Evolutionary conservation across 2,797 vertebrate genomes (phyloP), one percentile per base, ranked within the genome.

Genomic region (Chloroceryle amazona): DNA sequence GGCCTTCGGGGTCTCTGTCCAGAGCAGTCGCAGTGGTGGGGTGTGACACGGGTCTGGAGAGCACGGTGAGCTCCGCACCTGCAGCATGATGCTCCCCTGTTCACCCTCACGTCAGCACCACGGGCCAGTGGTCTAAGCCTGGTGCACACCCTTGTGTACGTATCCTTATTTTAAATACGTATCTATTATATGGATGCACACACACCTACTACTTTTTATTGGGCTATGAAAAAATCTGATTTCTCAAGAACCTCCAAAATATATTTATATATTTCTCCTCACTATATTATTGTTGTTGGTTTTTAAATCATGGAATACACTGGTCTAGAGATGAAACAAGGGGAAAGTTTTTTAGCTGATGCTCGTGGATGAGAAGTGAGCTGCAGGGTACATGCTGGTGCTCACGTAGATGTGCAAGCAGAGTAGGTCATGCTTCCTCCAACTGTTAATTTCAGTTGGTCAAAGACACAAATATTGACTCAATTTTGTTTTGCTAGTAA

Each of bases 351-450:
- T 41, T 21, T 3, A 52, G 65, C 42, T 47, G 33, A 17, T 9
- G 65, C 19, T 71, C 11, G 4, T 0, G 31, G 75, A 0, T 52
- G 29, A 9, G 13, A 8, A 8, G 42, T 2, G 52, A 29, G n/a
- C 4, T 3, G 7, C 51, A 3, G 81, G 22, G 20, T 3, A 47
- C 1, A 0, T 15, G 31, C 37, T 62, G 74, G 61, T 18, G 25
- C 20, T 47, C 44, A 11, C 8, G 33, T 57, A 7, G 2, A 9
- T 10, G 65, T 3, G 5, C 11, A 9, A 19, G 17, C 29, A 7
- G 52, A 28, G 49, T 10, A 1, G 16, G 10, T 9, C 11, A 0
- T 0, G 26, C 15, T 39, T 9, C 55, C 8, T 54, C 47, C 5
- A 9, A 2, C 44, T 10, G 47, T 21, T 31, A 13, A 33, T 62